Evolutionary conservation across 2,113 vertebrate genomes (phyloP).

Genomic region (Peromyscus leucopus): DNA sequence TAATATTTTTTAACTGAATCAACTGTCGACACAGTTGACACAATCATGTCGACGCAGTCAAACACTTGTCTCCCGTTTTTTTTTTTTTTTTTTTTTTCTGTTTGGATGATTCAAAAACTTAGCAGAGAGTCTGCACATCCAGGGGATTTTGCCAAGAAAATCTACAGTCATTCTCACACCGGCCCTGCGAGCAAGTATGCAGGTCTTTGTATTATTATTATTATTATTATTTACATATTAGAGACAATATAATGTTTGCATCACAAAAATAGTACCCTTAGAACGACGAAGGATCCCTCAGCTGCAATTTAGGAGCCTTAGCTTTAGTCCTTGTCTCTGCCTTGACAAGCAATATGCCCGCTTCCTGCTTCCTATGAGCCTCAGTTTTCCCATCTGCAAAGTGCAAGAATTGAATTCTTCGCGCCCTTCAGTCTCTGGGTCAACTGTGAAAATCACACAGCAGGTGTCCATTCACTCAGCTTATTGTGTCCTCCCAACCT

Average conservation of each 20-base stretch:
- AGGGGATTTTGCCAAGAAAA: constrained; percentile 70
- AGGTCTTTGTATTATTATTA: neutral
- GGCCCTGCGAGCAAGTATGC: constrained; percentile 46
- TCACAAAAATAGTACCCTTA: constrained; percentile 38
- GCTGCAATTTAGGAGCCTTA: constrained; percentile 42
- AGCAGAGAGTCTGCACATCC: constrained; percentile 63
- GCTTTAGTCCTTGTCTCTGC: constrained; percentile 31
- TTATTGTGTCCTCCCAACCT: neutral
- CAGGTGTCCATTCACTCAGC: neutral
- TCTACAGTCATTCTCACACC: constrained; percentile 63
- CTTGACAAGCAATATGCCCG: neutral
- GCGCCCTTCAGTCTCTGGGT: neutral
- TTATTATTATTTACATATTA: constrained; percentile 8
- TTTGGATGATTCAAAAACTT: constrained; percentile 74
- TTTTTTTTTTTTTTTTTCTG: too few species aligned
- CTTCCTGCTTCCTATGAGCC: neutral
- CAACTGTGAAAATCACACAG: constrained; percentile 44
- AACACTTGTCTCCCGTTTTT: constrained; percentile 73
- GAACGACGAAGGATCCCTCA: constrained; percentile 11
- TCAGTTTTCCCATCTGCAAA: constrained; percentile 65
- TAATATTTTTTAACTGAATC: constrained; percentile 76
- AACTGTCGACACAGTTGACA: constrained; percentile 68
- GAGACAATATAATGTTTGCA: constrained; percentile 65
- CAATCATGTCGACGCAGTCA: constrained; percentile 67
- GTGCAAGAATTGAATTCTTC: neutral